Percentiles rank a stretch among this genome's conserved stretches.
Conservation (phyloP, 2,797 vertebrate species). For the Cossypha niveicapilla region DNA sequence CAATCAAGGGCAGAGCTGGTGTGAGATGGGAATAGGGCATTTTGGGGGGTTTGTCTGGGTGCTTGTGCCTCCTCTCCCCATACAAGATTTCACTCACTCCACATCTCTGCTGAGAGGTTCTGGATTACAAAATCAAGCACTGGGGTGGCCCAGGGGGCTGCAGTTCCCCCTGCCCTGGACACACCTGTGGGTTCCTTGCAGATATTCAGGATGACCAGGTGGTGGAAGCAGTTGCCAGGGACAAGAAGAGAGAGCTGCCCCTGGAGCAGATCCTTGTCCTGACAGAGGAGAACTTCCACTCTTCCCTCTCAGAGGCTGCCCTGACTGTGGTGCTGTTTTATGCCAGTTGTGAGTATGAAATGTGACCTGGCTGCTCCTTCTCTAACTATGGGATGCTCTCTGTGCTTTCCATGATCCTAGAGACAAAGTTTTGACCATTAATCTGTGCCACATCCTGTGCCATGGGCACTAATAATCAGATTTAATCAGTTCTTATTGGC, state of each 20-base stretch:
- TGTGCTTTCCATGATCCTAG: background rate
- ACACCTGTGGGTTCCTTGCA: slow-evolving; percentile 48
- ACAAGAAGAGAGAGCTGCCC: slow-evolving; percentile 73
- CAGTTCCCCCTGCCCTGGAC: background rate
- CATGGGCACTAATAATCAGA: fast-evolving
- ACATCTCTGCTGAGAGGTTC: background rate
- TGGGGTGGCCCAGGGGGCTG: background rate
- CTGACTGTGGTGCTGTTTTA: slow-evolving; percentile 86
- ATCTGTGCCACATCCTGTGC: background rate
- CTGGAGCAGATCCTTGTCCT: slow-evolving; percentile 78
- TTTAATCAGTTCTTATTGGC: background rate
- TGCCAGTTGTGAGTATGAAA: slow-evolving; percentile 84
- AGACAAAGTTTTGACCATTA: background rate
- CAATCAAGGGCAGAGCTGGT: background rate
- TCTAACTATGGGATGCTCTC: background rate
- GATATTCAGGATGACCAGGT: slow-evolving; percentile 90
- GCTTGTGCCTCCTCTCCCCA: background rate
- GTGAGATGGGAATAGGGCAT: background rate
- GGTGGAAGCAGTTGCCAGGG: slow-evolving; percentile 79
- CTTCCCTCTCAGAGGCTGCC: slow-evolving; percentile 60
- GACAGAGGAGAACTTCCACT: slow-evolving; percentile 81
- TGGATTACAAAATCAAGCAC: background rate
- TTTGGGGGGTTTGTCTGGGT: background rate
- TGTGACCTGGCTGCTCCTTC: background rate
- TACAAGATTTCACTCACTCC: fast-evolving